Evolutionary conservation across 2,797 vertebrate genomes (phyloP).

Genomic region (Sebastiscus tertius): DNA sequence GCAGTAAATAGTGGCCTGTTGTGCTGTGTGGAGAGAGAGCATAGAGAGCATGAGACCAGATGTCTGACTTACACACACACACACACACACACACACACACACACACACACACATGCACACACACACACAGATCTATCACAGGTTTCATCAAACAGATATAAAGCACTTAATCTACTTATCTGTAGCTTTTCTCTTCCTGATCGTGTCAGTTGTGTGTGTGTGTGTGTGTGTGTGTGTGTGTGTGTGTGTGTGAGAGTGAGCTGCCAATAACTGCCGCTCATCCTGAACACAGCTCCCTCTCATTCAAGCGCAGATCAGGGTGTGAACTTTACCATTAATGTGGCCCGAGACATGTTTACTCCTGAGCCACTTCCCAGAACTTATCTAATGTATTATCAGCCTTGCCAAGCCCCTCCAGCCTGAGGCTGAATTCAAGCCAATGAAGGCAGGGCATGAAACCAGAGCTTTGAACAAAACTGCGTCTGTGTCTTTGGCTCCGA

Average conservation of each 20-base stretch:
- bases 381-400: constrained; percentile 59
- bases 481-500: constrained; percentile 19
- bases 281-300: constrained; percentile 39
- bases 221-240: background rate
- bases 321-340: constrained; percentile 62
- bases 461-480: constrained; percentile 26
- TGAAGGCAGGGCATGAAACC: constrained; percentile 31
- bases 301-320: constrained; percentile 37
- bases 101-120: constrained; percentile 5
- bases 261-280: constrained; percentile 18
- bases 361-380: constrained; percentile 67
- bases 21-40: constrained; percentile 24
- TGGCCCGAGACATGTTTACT: constrained; percentile 51
- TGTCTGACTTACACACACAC: constrained; percentile 33
- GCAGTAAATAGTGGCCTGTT: constrained; percentile 66
- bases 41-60: constrained; percentile 61
- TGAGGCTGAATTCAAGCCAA: background rate
- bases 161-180: background rate
- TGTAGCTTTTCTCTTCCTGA: constrained; percentile 2
- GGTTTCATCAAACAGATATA: background rate
- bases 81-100: background rate
- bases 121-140: constrained; percentile 5
- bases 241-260: background rate
- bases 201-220: background rate
- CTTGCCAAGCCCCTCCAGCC: constrained; percentile 25